Conservation (phyloP, 2,888 invertebrate genomes). For the Syritta pipiens region DNA sequence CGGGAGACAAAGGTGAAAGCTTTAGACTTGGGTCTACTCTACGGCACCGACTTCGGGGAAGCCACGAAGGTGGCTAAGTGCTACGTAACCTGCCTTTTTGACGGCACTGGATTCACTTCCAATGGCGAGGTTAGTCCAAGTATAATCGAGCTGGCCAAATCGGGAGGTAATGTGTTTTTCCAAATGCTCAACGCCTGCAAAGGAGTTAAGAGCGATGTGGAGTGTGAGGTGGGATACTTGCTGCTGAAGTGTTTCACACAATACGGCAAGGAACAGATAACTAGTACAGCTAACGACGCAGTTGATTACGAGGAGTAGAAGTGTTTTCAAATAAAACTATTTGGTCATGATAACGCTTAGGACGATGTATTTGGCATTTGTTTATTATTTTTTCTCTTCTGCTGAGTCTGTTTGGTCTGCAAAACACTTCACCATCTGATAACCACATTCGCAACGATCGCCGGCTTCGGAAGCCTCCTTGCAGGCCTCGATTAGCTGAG, state of each 20-base stretch:
- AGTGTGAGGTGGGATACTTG: neutral
- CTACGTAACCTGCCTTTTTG: conserved; percentile 8
- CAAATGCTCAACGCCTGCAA: neutral
- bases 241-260: neutral
- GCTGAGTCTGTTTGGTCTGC: neutral
- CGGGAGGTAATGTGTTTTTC: neutral
- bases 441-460: neutral
- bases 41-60: neutral
- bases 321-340: no score
- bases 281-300: no score
- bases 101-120: neutral
- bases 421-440: conserved; percentile 3
- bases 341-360: neutral
- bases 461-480: neutral
- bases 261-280: no score
- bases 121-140: neutral
- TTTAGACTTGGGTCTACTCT: neutral
- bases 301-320: no score
- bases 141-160: neutral
- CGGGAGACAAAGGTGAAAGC: neutral
- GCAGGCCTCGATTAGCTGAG: no score
- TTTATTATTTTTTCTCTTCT: neutral
- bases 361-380: no score
- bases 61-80: neutral
- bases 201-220: neutral